These are phyloP conservation scores for Phasia obesa DNA, from an alignment of 2,888 invertebrate genomes.

Conservation along the genomic window DNA sequence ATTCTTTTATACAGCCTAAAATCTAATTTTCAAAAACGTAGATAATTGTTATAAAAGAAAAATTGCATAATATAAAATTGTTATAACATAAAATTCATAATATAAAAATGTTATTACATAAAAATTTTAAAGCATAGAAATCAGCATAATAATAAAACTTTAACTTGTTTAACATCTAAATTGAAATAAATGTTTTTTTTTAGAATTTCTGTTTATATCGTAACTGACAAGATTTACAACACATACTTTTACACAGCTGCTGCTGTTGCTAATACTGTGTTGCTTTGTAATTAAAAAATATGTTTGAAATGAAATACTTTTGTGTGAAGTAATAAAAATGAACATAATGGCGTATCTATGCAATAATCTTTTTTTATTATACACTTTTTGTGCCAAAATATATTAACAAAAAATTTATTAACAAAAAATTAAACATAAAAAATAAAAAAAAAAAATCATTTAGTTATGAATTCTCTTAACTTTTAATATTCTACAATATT, in stretches of 20 bases:
- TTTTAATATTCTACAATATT: conserved; percentile 32
- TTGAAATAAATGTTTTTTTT: background rate
- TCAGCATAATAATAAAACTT: too few species aligned
- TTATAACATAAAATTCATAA: too few species aligned
- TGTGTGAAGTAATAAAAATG: conserved; percentile 63
- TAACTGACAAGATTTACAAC: conserved; percentile 13
- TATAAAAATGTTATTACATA: background rate
- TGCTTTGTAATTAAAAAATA: conserved; percentile 68
- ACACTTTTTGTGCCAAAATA: conserved; percentile 15
- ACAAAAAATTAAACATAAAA: background rate
- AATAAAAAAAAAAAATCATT: conserved; percentile 9
- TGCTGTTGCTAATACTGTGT: background rate
- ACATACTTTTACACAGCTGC: background rate
- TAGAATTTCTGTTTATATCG: conserved; percentile 17
- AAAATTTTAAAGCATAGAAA: background rate
- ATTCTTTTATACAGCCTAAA: too few species aligned
- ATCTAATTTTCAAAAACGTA: too few species aligned
- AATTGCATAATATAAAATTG: too few species aligned
- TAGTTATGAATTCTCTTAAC: conserved; percentile 57
- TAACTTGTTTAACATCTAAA: conserved; percentile 18
- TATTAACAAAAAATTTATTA: conserved; percentile 10
- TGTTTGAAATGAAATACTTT: conserved; percentile 66
- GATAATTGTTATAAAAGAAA: too few species aligned
- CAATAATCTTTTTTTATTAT: conserved; percentile 30
- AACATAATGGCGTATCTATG: conserved; percentile 33